Conservation (phyloP, 2,888 invertebrate genomes). For the Mayetiola destructor region DNA sequence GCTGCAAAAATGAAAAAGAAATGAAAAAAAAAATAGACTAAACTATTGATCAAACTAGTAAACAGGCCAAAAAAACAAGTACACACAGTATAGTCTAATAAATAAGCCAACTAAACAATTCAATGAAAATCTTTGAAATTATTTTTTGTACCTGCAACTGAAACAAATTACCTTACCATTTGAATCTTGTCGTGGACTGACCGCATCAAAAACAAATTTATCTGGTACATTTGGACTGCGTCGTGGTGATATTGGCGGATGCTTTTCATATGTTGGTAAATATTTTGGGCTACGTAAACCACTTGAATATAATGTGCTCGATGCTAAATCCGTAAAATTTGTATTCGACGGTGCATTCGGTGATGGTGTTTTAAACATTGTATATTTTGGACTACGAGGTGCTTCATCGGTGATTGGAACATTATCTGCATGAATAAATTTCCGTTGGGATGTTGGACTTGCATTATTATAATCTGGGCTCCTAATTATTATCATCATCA, state of each 20-base stretch:
- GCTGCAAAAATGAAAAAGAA: neutral
- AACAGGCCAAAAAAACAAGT: no score
- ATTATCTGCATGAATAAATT: neutral
- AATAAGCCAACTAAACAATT: no score
- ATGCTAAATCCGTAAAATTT: neutral
- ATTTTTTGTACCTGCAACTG: no score
- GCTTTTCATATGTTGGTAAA: conserved; percentile 21
- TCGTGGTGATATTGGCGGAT: no score
- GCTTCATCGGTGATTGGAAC: neutral
- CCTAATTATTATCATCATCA: neutral
- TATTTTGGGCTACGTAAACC: conserved; percentile 4
- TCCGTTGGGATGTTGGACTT: conserved; percentile 13
- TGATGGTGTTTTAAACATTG: conserved; percentile 24
- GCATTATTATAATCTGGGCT: neutral
- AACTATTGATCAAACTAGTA: no score
- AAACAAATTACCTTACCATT: conserved; percentile 20
- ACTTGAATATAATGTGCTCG: neutral
- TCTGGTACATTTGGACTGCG: conserved; percentile 45
- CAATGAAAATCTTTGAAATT: no score
- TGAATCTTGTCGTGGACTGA: conserved; percentile 26
- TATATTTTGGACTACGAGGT: conserved; percentile 34
- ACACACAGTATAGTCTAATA: no score
- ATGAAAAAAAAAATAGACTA: neutral
- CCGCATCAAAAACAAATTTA: conserved; percentile 43
- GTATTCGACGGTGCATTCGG: neutral